These are phyloP conservation scores for Phylloscopus trochilus DNA, from an alignment of 2,113 vertebrate genomes.

Conservation along the genomic window DNA sequence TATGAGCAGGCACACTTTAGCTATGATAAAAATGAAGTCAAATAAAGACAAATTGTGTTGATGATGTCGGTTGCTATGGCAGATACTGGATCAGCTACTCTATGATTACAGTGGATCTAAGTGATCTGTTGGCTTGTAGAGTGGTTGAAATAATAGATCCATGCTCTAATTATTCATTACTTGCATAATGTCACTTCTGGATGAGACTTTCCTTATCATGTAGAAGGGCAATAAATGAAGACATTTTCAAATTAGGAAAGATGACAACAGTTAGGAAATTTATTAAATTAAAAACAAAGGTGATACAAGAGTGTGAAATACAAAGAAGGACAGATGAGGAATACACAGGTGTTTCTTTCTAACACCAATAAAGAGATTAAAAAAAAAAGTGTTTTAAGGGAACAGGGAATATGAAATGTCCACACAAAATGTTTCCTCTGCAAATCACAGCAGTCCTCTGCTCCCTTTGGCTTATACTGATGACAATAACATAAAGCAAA, in stretches of 20 bases:
- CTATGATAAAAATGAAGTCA: not conserved
- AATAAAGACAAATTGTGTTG: not conserved
- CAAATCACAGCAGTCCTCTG: not conserved
- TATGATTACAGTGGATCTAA: not conserved
- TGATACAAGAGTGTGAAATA: not conserved
- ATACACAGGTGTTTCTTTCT: not conserved
- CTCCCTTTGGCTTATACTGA: not conserved
- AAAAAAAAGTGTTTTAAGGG: not conserved
- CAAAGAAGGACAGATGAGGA: not conserved
- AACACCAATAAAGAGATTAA: not conserved
- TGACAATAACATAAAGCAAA: not conserved
- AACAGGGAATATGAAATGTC: not conserved
- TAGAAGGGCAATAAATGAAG: not conserved
- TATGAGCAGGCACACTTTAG: not conserved
- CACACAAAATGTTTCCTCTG: not conserved
- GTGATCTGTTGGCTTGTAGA: not conserved
- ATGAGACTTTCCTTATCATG: not conserved
- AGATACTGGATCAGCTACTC: not conserved
- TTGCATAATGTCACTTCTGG: conserved; percentile 6
- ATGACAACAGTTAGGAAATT: conserved; percentile 9
- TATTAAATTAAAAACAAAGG: not conserved
- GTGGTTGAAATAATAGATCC: not conserved
- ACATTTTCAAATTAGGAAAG: conserved; percentile 17
- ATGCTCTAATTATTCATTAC: not conserved
- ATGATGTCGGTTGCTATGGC: not conserved